phyloP scores from a whole-genome alignment of 1,140 invertebrate species.

The Aphelinus atriplicis region DNA sequence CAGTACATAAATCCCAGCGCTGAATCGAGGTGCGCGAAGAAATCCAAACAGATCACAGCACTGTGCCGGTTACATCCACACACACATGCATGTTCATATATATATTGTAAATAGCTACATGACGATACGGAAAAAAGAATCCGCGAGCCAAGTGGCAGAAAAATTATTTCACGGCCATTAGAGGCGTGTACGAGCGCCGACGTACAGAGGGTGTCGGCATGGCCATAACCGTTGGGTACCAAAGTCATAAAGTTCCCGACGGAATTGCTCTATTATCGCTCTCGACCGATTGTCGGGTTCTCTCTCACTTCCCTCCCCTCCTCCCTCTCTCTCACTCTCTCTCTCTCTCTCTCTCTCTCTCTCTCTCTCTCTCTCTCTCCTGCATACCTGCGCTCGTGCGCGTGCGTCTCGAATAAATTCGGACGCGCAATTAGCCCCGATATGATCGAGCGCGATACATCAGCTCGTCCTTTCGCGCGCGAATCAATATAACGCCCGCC shows the following conservation, averaged over 20 bases:
- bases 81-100: not conserved
- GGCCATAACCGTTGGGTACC: slow-evolving; percentile 50
- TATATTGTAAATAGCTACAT: no score
- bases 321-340: not conserved
- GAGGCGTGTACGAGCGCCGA: not conserved
- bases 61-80: not conserved
- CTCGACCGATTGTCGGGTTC: slow-evolving; percentile 51
- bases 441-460: slow-evolving; percentile 2
- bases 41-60: not conserved
- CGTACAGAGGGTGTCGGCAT: slow-evolving; percentile 32
- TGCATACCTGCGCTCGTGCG: no score
- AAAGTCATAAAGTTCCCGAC: slow-evolving; percentile 55
- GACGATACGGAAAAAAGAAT: no score
- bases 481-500: no score
- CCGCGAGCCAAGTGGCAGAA: not conserved
- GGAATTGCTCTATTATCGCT: slow-evolving; percentile 56
- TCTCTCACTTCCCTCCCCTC: not conserved
- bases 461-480: no score
- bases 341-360: not conserved
- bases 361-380: not conserved
- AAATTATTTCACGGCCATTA: slow-evolving; percentile 29
- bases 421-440: slow-evolving; percentile 32
- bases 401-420: not conserved
- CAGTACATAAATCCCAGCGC: no score
- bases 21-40: slow-evolving; percentile 6